phyloP scores from a whole-genome alignment of 1,140 invertebrate genomes.

The Zaprionus ornatus region DNA sequence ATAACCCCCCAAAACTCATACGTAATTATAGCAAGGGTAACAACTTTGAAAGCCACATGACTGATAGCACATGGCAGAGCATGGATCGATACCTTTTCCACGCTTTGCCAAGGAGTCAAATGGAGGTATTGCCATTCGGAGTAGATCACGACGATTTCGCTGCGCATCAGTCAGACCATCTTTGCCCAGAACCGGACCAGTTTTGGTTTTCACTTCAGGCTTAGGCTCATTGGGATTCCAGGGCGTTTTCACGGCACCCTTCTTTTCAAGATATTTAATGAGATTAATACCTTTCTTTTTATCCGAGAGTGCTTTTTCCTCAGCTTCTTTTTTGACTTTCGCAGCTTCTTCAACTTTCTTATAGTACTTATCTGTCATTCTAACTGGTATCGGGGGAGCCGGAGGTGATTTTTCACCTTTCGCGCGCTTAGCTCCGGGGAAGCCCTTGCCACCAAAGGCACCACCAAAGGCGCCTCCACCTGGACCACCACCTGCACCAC shows the following conservation, averaged over 20 bases:
- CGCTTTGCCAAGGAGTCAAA: constrained; percentile 5
- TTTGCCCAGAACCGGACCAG: constrained; percentile 7
- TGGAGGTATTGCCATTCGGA: constrained; percentile 23
- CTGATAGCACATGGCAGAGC: neutral
- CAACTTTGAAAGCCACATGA: neutral
- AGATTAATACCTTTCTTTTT: constrained; percentile 33
- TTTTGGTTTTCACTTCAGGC: neutral
- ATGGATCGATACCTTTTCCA: constrained; percentile 26
- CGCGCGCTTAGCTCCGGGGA: constrained; percentile 8
- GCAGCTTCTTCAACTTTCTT: neutral
- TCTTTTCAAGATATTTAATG: constrained; percentile 28
- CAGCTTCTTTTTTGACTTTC: constrained; percentile 12
- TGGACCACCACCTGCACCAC: neutral
- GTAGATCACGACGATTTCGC: constrained; percentile 7
- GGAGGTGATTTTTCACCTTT: neutral
- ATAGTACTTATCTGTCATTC: constrained; percentile 8
- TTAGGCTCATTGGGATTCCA: constrained; percentile 37
- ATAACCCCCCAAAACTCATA: neutral
- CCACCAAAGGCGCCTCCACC: neutral
- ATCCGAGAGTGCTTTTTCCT: neutral
- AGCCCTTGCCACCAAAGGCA: constrained; percentile 3
- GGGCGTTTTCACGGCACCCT: neutral
- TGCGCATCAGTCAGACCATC: constrained; percentile 34
- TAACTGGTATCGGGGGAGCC: constrained; percentile 23
- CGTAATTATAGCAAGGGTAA: constrained; percentile 16